Base-by-base conservation (phyloP, 2,888 invertebrate species). In the Scaptomyza flava region DNA sequence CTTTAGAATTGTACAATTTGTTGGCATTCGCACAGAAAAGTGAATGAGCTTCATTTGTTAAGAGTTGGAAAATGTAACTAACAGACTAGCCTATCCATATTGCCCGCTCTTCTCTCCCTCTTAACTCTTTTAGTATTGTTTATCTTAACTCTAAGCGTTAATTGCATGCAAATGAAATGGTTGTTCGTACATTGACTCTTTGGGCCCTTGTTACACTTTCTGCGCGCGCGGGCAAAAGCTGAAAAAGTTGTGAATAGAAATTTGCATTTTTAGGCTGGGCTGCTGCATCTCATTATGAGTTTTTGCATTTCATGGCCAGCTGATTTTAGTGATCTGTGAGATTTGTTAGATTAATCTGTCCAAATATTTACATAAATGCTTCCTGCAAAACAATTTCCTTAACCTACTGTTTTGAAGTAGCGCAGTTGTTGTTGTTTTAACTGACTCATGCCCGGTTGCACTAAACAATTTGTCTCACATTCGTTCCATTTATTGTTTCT, bases 131-230 rank as follows among this genome's bases (percentile, higher is more conserved):
- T 8, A 17, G 41, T 9, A 38, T 62, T 50, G 9, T 52, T 41
- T 46, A 38, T 46, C 51, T 76, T 79, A 72, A 65, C 69, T 57
- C 43, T 48, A 14, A 8, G 7, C 61, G 64, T 64, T 87, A 81
- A 87, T 87, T 84, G 81, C 58, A 82, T 84, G 85, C 66, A 77
- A 87, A 82, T 81, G 56, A 64, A 64, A 79, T 79, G 66, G 52
- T 41, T 46, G 11, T 45, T 50, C 53, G 76, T 57, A 45, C 76
- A 73, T 70, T 76, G 70, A 65, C 68, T 65, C 41, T 41, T 41
- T 50, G 62, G 58, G 59, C 72, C 65, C 56, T 72, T 76, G 87
- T 81, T 82, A 81, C 87, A 87, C 87, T 84, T 84, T 86, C 87
- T 80, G 78, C 66, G n/a, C 83, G 38, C 5, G 12, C 23, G 23